phyloP scores from a whole-genome alignment of 2,888 invertebrate genomes.

The Muscina levida region DNA sequence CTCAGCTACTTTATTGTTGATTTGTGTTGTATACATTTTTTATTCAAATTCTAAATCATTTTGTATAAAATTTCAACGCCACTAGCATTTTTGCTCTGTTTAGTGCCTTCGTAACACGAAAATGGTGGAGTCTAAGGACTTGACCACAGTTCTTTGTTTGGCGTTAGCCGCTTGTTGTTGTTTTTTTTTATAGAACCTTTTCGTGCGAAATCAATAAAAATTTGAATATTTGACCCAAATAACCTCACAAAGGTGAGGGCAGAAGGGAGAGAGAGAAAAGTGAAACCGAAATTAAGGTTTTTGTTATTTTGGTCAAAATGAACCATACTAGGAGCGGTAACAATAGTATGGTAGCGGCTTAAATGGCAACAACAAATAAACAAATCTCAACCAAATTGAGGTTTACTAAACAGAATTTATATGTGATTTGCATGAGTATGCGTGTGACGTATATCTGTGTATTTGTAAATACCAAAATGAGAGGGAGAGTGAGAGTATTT shows the following conservation, averaged over 20 bases:
- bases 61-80: conserved; percentile 22
- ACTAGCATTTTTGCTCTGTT: neutral
- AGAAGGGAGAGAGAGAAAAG: conserved; percentile 18
- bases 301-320: conserved; percentile 42
- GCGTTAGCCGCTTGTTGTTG: conserved; percentile 12
- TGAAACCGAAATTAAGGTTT: conserved; percentile 60
- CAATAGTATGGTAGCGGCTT: conserved; percentile 25
- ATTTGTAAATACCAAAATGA: neutral
- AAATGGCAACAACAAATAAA: conserved; percentile 11
- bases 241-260: conserved; percentile 18
- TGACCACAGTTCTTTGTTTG: too few relatives aligned
- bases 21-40: conserved; percentile 3
- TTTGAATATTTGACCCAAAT: conserved; percentile 75
- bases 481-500: neutral
- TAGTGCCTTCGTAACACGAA: conserved; percentile 2
- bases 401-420: conserved; percentile 19
- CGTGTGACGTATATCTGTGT: conserved; percentile 18
- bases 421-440: neutral
- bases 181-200: conserved; percentile 52
- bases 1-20: neutral
- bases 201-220: conserved; percentile 76
- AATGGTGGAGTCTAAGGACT: conserved; percentile 4
- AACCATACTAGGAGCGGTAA: conserved; percentile 15
- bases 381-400: conserved; percentile 33
- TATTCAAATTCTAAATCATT: conserved; percentile 40